Evolutionary conservation across 2,888 invertebrate genomes (phyloP).

Genomic region (Tyria jacobaeae): DNA sequence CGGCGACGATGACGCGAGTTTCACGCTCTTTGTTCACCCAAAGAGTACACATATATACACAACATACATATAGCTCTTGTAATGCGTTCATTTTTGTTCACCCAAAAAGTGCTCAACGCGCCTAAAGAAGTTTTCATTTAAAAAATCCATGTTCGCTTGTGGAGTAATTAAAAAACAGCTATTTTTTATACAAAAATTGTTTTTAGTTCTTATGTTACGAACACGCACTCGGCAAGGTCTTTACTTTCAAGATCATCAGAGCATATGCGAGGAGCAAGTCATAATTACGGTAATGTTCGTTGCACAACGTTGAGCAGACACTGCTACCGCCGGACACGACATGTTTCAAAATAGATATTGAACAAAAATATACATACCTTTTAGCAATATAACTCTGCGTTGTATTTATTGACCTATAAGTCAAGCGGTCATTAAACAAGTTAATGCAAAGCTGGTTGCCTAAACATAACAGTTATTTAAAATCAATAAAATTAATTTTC

Average conservation of each 20-base stretch:
- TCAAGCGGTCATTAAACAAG: neutral
- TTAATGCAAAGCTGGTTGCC: neutral
- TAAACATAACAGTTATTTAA: constrained; percentile 1
- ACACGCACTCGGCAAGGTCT: constrained; percentile 74
- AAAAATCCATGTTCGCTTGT: too few species aligned
- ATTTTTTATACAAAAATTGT: constrained; percentile 76
- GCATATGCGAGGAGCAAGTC: constrained; percentile 73
- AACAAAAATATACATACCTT: constrained; percentile 51
- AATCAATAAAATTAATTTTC: constrained; percentile 17
- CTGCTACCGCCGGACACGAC: constrained; percentile 54
- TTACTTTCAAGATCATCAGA: constrained; percentile 86
- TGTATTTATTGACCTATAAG: neutral
- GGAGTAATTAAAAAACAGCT: constrained; percentile 47
- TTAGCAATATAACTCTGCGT: constrained; percentile 43
- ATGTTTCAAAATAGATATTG: constrained; percentile 64
- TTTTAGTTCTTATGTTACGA: constrained; percentile 71
- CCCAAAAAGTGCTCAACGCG: too few species aligned
- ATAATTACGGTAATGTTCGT: constrained; percentile 83
- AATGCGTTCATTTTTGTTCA: too few species aligned
- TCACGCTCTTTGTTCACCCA: too few species aligned
- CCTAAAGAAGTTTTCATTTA: too few species aligned
- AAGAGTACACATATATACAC: too few species aligned
- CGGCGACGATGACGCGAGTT: too few species aligned
- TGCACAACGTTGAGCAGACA: constrained; percentile 67
- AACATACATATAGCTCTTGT: too few species aligned